phyloP scores from a whole-genome alignment of 2,113 vertebrate species.

The Apteryx owenii region DNA sequence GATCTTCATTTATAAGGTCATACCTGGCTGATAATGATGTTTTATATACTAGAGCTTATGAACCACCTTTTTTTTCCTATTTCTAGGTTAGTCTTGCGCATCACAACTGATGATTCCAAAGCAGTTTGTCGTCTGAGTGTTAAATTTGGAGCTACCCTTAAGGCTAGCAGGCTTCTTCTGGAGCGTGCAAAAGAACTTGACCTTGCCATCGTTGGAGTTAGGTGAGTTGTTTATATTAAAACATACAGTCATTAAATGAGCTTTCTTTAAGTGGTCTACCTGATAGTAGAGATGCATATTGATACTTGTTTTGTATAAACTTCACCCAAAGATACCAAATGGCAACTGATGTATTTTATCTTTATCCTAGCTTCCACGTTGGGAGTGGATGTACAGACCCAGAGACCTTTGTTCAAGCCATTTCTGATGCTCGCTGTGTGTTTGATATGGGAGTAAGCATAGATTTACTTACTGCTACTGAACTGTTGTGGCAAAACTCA shows the following conservation, averaged over 20 bases:
- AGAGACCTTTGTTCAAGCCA: constrained; percentile 89
- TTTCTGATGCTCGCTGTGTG: constrained; percentile 92
- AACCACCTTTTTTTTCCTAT: background rate
- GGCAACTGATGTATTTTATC: background rate
- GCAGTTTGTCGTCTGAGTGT: constrained; percentile 93
- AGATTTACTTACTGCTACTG: background rate
- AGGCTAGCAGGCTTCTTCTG: constrained; percentile 89
- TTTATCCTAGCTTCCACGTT: constrained; percentile 89
- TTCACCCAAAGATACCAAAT: background rate
- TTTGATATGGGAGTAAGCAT: constrained; percentile 95
- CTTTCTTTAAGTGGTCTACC: background rate
- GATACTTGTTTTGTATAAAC: background rate
- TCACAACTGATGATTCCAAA: constrained; percentile 96
- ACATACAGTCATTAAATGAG: background rate
- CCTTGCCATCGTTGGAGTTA: constrained; percentile 91
- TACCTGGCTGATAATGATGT: background rate
- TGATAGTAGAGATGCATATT: background rate
- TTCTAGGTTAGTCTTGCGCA: constrained; percentile 91
- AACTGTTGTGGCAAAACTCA: background rate
- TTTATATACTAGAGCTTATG: background rate
- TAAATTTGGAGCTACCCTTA: constrained; percentile 94
- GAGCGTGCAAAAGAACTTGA: constrained; percentile 91
- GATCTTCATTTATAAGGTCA: background rate
- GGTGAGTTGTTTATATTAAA: constrained; percentile 61
- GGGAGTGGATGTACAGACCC: constrained; percentile 96